These are phyloP conservation scores for Cotesia chilonis DNA, from an alignment of 1,140 invertebrate species.

Conservation along the genomic window DNA sequence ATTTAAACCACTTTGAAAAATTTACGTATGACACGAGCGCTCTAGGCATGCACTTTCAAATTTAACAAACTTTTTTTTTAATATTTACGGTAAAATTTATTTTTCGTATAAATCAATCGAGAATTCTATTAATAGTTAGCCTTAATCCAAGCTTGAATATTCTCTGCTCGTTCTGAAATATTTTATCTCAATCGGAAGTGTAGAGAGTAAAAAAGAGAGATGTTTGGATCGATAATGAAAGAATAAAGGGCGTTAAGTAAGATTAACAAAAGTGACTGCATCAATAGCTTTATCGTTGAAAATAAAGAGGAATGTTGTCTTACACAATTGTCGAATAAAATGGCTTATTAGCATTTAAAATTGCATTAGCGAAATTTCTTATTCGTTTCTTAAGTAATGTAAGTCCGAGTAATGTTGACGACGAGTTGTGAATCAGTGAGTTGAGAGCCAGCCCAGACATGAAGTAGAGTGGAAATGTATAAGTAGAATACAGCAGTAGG, in stretches of 20 bases:
- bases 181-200: too few species aligned
- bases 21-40: too few species aligned
- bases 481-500: slow-evolving; percentile 6
- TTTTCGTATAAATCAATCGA: too few species aligned
- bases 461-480: slow-evolving; percentile 21
- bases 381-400: slow-evolving; percentile 37
- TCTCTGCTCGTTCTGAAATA: too few species aligned
- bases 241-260: neutral
- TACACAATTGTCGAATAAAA: slow-evolving; percentile 48
- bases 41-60: too few species aligned
- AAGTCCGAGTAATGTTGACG: slow-evolving; percentile 26
- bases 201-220: neutral
- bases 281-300: slow-evolving; percentile 12
- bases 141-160: too few species aligned
- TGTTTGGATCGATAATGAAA: neutral
- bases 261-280: neutral
- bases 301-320: slow-evolving; percentile 24
- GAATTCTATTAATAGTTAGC: too few species aligned
- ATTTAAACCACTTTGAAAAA: too few species aligned
- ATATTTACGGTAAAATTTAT: too few species aligned
- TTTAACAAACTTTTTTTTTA: too few species aligned
- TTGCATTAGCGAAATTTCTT: slow-evolving; percentile 59
- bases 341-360: slow-evolving; percentile 59
- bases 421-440: slow-evolving; percentile 32
- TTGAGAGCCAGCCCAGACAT: slow-evolving; percentile 8